These are phyloP conservation scores for Volucella inanis DNA, from an alignment of 2,888 invertebrate genomes.

Conservation along the genomic window DNA sequence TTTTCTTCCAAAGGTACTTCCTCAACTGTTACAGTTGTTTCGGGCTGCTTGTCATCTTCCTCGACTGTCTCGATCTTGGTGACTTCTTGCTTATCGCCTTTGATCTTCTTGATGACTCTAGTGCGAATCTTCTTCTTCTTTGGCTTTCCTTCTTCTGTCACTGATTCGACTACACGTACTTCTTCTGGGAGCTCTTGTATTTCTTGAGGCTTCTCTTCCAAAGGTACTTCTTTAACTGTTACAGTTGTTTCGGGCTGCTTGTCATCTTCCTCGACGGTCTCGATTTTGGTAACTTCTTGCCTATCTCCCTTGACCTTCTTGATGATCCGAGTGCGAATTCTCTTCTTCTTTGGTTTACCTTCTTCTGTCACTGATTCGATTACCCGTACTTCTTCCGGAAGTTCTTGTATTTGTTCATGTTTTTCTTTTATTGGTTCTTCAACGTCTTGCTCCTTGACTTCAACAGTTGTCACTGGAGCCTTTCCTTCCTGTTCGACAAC, in stretches of 20 bases:
- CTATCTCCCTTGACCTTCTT: conserved; percentile 78
- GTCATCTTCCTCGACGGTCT: conserved; percentile 79
- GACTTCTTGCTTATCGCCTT: conserved; percentile 40
- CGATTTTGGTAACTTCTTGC: conserved; percentile 80
- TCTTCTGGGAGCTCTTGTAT: conserved; percentile 78
- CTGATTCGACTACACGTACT: conserved; percentile 79
- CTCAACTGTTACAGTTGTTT: conserved; percentile 24
- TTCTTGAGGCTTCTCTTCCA: conserved; percentile 78
- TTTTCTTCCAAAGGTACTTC: conserved; percentile 14
- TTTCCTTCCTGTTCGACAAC: conserved; percentile 79
- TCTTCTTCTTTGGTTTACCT: conserved; percentile 79
- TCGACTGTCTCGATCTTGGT: conserved; percentile 42
- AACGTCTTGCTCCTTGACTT: conserved; percentile 78
- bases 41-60: conserved; percentile 38
- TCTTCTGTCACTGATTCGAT: conserved; percentile 77
- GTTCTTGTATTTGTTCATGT: conserved; percentile 72
- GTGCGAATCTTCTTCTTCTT: conserved; percentile 34
- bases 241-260: conserved; percentile 79
- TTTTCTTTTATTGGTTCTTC: conserved; percentile 42
- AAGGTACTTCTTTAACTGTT: conserved; percentile 79
- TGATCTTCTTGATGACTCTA: conserved; percentile 22
- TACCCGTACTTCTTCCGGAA: conserved; percentile 76
- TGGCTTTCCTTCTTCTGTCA: conserved; percentile 56
- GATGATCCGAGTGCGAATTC: conserved; percentile 79
- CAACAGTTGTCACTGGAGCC: conserved; percentile 79